Evolutionary conservation across 2,797 vertebrate species (phyloP), one percentile per base, ranked within the genome.

Genomic region (Chrysocyon brachyurus): DNA sequence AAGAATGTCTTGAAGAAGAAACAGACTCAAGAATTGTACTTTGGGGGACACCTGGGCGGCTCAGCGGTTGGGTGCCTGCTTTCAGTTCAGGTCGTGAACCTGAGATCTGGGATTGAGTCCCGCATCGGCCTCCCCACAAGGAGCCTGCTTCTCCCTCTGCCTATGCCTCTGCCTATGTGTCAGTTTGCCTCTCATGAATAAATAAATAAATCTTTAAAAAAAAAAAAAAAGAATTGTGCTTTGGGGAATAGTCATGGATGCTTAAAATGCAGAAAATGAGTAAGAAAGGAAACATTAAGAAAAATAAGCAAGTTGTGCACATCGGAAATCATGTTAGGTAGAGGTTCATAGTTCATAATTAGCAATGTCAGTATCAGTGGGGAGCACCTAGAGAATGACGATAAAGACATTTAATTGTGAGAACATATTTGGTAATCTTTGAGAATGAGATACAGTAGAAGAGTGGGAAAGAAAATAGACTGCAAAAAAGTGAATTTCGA

Each of bases 191-290:
- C 40, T 46, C 40, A 46, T 46, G 40, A 46, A 46, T 46, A 46
- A 46, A 46, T 46, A 46, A 46, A 46, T 46, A 46, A 46, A 46
- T 8, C 40, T 46, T 46, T 5, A 40, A 40, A 46, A 46, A 46
- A 46, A 46, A 40, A 46, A 46, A 46, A 40, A 40, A 97, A 72
- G 28, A 91, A 84, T 9, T 88, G 12, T 78, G 57, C 49, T 79
- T 87, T 36, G 12, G 10, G 33, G 73, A 81, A n/a, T 90, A 88
- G 11, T 59, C 26, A 57, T 66, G 33, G 73, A 85, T 95, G 63
- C 59, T 84, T 90, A 94, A 63, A 90, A 90, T 95, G 82, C 6
- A 88, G 59, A 79, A 95, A 87, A 33, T 91, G 70, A 87, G 16
- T 87, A 89, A 59, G 5, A 94, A 87, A 68, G 33, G n/a, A 40